phyloP scores from a whole-genome alignment of 2,797 vertebrate genomes.

The Acridotheres tristis region DNA sequence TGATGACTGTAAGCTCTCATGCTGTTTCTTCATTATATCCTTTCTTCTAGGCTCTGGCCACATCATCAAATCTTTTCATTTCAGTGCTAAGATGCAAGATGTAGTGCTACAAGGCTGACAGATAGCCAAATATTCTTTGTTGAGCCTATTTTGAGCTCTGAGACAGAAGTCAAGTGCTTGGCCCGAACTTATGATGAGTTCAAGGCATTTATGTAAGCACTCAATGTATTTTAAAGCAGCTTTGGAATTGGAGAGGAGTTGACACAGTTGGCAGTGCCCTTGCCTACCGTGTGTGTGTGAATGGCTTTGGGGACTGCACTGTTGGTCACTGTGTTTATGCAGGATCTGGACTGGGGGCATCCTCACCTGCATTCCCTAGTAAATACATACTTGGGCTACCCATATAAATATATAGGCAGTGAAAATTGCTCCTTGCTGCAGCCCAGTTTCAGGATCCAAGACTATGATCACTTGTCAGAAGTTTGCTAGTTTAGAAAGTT shows the following conservation, averaged over 20 bases:
- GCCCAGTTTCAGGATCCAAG: not conserved
- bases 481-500: not conserved
- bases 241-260: not conserved
- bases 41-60: not conserved
- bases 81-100: not conserved
- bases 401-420: not conserved
- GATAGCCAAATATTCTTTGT: not conserved
- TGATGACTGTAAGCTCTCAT: slow-evolving; percentile 10
- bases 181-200: not conserved
- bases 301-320: not conserved
- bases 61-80: not conserved
- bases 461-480: not conserved
- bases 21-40: not conserved
- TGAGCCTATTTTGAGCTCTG: not conserved
- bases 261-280: not conserved
- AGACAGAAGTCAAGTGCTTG: not conserved
- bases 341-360: not conserved
- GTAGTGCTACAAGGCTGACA: not conserved
- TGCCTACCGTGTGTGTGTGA: not conserved
- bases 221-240: not conserved
- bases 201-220: not conserved
- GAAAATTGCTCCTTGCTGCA: not conserved
- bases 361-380: not conserved
- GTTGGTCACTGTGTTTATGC: not conserved
- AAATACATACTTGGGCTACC: not conserved